Percentiles rank a stretch among this genome's conserved stretches.
Conservation (phyloP, 2,113 vertebrate genomes). For the Lophotis ruficrista region DNA sequence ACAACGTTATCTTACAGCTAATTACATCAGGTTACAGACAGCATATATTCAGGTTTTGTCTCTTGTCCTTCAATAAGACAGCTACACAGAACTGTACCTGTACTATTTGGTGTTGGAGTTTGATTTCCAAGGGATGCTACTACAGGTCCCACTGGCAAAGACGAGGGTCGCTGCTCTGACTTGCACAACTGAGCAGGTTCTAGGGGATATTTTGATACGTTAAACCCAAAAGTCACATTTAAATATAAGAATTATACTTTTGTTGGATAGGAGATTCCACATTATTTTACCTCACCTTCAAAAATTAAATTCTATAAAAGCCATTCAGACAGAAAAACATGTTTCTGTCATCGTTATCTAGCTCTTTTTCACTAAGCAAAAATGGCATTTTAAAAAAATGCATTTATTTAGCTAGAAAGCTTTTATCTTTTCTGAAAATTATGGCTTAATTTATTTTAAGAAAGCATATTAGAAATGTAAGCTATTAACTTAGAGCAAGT, state of each 20-base stretch:
- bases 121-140: slow-evolving; percentile 93
- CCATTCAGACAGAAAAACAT: not conserved
- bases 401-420: not conserved
- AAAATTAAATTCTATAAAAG: not conserved
- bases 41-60: not conserved
- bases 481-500: not conserved
- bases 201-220: slow-evolving; percentile 64
- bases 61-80: not conserved
- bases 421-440: not conserved
- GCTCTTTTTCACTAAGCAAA: not conserved
- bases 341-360: not conserved
- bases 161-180: slow-evolving; percentile 95
- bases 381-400: not conserved
- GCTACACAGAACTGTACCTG: slow-evolving; percentile 80
- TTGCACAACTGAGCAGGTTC: slow-evolving; percentile 93
- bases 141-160: slow-evolving; percentile 90
- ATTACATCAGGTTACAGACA: not conserved
- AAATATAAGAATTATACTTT: not conserved
- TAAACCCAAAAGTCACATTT: not conserved
- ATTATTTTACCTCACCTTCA: not conserved
- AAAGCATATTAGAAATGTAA: not conserved
- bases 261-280: not conserved
- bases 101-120: slow-evolving; percentile 97
- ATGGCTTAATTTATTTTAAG: not conserved
- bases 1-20: not conserved